These are phyloP conservation scores for Limnephilus lunatus DNA, from an alignment of 2,888 invertebrate genomes.

Conservation along the genomic window DNA sequence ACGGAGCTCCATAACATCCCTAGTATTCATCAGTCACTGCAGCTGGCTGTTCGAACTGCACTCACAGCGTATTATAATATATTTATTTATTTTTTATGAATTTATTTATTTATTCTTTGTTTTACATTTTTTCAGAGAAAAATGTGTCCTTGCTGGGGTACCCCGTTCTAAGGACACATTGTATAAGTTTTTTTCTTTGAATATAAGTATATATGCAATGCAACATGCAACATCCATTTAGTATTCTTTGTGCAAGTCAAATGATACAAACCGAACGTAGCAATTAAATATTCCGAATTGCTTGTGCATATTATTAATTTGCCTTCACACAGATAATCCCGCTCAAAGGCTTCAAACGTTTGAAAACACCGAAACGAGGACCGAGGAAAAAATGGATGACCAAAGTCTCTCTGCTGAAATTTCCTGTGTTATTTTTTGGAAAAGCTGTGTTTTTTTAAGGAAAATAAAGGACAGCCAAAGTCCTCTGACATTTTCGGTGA, in stretches of 20 bases:
- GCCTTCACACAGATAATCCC: neutral
- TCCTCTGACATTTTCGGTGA: too few relatives aligned
- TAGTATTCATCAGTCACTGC: neutral
- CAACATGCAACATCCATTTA: neutral
- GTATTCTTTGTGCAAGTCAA: conserved; percentile 18
- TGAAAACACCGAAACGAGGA: neutral
- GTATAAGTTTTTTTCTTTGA: too few relatives aligned
- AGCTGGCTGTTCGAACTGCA: neutral
- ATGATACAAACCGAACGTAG: conserved; percentile 7
- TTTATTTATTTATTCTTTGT: too few relatives aligned
- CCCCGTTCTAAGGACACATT: too few relatives aligned
- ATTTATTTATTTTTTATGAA: too few relatives aligned
- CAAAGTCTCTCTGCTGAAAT: neutral
- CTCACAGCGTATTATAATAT: neutral
- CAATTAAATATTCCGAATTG: conserved; percentile 25
- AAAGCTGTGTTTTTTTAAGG: neutral
- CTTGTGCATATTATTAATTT: conserved; percentile 36
- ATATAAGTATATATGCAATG: too few relatives aligned
- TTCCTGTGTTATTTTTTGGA: neutral
- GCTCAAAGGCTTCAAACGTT: neutral
- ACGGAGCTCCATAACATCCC: too few relatives aligned
- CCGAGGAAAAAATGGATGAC: neutral
- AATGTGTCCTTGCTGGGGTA: too few relatives aligned
- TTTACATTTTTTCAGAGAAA: too few relatives aligned
- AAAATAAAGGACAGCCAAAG: neutral